Evolutionary conservation across 1,140 invertebrate species (phyloP).

Genomic region (Physella acuta): DNA sequence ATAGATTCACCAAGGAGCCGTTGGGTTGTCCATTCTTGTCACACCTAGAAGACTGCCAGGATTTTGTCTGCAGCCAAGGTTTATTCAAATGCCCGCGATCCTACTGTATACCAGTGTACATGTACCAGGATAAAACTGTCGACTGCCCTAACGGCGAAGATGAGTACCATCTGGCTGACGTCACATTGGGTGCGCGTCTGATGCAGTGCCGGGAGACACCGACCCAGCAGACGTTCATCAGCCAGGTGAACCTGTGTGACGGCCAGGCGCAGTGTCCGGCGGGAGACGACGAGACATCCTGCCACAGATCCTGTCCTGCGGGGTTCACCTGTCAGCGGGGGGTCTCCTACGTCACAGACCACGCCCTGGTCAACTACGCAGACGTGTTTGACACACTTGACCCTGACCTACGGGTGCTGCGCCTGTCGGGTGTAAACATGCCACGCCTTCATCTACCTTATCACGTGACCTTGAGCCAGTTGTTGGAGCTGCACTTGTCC

Average conservation of each 20-base stretch:
- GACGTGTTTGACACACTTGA: neutral
- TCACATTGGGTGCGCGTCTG: neutral
- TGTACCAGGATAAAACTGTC: neutral
- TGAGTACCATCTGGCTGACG: neutral
- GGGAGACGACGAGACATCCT: constrained; percentile 1
- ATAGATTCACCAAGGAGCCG: neutral
- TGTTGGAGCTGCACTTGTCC: neutral
- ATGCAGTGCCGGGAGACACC: neutral
- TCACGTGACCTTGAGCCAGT: neutral
- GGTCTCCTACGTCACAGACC: neutral
- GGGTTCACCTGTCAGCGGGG: neutral
- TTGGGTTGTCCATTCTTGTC: neutral
- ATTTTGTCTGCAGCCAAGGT: neutral
- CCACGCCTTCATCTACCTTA: neutral
- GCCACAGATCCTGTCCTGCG: neutral
- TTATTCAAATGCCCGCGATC: neutral
- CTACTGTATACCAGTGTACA: constrained; percentile 11
- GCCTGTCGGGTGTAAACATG: neutral
- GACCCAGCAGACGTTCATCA: neutral
- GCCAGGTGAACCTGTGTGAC: constrained; percentile 11
- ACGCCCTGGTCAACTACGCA: neutral
- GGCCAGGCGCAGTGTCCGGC: neutral
- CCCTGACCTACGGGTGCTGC: neutral
- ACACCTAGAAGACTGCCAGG: neutral
- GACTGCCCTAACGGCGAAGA: constrained; percentile 10